Evolutionary conservation across 1,140 invertebrate genomes (phyloP).

Genomic region (Adoxophyes honmai): DNA sequence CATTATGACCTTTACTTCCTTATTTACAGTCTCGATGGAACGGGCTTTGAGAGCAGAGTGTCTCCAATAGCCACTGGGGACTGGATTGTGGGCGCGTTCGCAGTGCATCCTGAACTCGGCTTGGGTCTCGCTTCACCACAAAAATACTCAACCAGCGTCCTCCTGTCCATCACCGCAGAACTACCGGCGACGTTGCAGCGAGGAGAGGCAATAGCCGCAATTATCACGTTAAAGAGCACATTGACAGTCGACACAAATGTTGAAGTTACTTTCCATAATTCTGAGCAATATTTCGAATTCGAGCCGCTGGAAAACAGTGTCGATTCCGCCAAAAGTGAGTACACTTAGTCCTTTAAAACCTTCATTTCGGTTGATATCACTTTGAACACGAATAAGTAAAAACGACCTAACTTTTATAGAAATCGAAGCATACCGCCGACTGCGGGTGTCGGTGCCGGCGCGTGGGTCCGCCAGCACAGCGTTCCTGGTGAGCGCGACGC

Average conservation of each 20-base stretch:
- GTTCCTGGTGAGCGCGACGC: conserved; percentile 62
- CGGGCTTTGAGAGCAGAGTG: conserved; percentile 76
- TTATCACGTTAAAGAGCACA: conserved; percentile 96
- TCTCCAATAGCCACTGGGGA: conserved; percentile 95
- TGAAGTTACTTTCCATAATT: conserved; percentile 91
- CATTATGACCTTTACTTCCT: neutral
- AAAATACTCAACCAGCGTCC: conserved; percentile 89
- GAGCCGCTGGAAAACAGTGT: conserved; percentile 77
- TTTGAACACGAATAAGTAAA: neutral
- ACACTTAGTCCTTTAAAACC: neutral
- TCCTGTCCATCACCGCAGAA: conserved; percentile 72
- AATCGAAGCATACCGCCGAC: conserved; percentile 63
- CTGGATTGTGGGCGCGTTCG: conserved; percentile 95
- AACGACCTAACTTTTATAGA: conserved; percentile 32
- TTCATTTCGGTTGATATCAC: no score
- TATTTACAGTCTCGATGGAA: conserved; percentile 73
- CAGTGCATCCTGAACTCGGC: conserved; percentile 89
- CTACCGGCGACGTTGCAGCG: conserved; percentile 93
- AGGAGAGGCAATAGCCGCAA: conserved; percentile 93
- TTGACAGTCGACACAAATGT: conserved; percentile 86
- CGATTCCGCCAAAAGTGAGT: conserved; percentile 70
- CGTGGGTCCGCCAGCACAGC: conserved; percentile 56
- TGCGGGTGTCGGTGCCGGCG: conserved; percentile 51
- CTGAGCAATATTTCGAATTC: conserved; percentile 89
- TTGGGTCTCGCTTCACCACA: conserved; percentile 87